Base-by-base conservation (phyloP, 2,113 vertebrate species). In the Manacus vitellinus region DNA sequence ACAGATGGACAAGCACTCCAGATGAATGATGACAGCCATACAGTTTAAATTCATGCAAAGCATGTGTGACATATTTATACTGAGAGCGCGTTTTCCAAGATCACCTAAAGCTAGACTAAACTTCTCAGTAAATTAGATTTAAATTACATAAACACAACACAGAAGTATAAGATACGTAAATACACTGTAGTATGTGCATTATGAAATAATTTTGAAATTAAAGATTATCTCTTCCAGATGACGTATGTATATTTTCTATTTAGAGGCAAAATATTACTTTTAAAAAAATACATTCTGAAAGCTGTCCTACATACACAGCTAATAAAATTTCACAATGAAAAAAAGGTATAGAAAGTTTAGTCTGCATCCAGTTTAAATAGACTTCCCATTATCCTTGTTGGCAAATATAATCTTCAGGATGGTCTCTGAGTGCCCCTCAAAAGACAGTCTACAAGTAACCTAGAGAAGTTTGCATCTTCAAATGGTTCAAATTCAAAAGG, bases 71-170 rank as follows among this genome's bases (percentile, higher is more conserved):
- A 79, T 15, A 35, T 90, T 79, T 75, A 73, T 28, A 96, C 30
- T 12, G 21, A 65, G 19, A 91, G 59, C 9, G 9, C 59, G 58
- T 81, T 90, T 94, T 86, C 67, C 43, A 81, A 59, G 47, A 94
- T 39, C 31, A 85, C 76, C 85, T 89, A 72, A 87, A 92, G 23
- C 39, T 41, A 85, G 47, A 85, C 78, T 61, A 88, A 97, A 90
- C 59, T 90, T 30, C 85, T 92, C 76, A 72, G 16, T 56, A 94
- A 68, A 93, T 95, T 68, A 72, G 41, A 76, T 75, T 82, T 73
- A 92, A 88, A 73, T 82, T 62, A 61, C 6, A 2, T 8, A 71
- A 58, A 79, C 58, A 85, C 27, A 83, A 94, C 49, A 78, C 27
- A 82, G 74, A 37, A 61, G 19, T 79, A 83, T 13, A 85, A 76